These are phyloP conservation scores for Pangasianodon gigas DNA, from an alignment of 2,113 vertebrate genomes.

Conservation along the genomic window DNA sequence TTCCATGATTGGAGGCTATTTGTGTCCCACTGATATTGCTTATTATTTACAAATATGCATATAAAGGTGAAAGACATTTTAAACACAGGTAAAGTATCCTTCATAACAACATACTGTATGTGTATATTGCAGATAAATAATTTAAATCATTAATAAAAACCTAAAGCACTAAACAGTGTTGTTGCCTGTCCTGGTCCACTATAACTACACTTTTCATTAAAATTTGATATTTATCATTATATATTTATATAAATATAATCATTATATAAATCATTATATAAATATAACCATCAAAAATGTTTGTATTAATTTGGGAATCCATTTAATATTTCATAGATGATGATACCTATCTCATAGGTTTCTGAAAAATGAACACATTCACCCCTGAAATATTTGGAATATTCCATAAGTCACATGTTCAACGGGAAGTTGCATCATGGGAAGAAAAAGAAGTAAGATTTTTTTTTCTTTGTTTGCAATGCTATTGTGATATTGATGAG, in stretches of 20 bases:
- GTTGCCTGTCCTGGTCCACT: background rate
- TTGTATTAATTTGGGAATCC: background rate
- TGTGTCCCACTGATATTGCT: background rate
- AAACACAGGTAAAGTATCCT: no score
- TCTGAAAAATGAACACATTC: background rate
- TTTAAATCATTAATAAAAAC: background rate
- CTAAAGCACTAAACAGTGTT: background rate
- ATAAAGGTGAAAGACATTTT: background rate
- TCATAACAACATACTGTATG: no score
- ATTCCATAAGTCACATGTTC: background rate
- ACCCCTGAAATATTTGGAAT: background rate
- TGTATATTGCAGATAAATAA: background rate
- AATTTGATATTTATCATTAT: no score
- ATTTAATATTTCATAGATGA: no score
- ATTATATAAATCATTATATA: background rate
- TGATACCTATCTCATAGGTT: no score
- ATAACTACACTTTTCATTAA: no score
- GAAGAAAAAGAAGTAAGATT: background rate
- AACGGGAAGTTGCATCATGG: background rate
- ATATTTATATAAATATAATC: background rate
- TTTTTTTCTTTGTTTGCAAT: background rate
- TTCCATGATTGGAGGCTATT: background rate
- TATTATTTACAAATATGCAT: background rate
- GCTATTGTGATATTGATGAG: background rate
- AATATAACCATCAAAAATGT: background rate